Evolutionary conservation across 2,888 invertebrate genomes (phyloP), one percentile per base, ranked within the genome.

Genomic region (Dromius quadrimaculatus): DNA sequence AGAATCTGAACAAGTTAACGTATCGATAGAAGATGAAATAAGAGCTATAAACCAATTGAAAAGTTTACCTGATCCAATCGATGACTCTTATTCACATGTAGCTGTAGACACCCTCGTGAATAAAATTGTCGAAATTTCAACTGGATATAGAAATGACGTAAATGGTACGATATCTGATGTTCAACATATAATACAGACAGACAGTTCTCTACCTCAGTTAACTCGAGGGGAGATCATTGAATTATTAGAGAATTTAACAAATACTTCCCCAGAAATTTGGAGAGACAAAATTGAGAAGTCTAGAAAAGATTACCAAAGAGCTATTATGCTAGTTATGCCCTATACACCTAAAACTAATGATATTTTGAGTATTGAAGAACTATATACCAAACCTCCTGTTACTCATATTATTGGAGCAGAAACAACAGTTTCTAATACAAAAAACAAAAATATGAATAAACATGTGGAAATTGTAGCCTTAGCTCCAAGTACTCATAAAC

Each of bases 161-260:
- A 87, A 88, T 74, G 85, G 84, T 73, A 91, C 90, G 5, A 87
- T 92, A 3, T 83, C 85, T 75, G 89, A 90, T 81, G 91, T 92
- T 1, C 88, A 91, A 76, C 85, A 79, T 32, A 85, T 91, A 75
- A 81, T 92, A 5, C 83, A 85, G 76, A 81, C 84, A 2, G 87
- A 91, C 78, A 83, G 87, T 1, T 83, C 83, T n/a, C 79, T 91
- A 54, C 91, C 91, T 1, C 83, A 88, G 72, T 80, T 91, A 20
- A 85, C 86, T 0, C 83, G 89, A 75, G 86, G 87, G 5, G 89
- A 92, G 78, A 91, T 91, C 72, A 79, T 91, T 20, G 86, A 87
- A 73, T 84, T 91, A 13, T 80, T 91, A 2, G 86, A 88, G 73
- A 90, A 92, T 74, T 89, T 91, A 61, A 86, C 86, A 71, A 82